Base-by-base conservation (phyloP, 1,140 invertebrate genomes). In the Oreohelix idahoensis region DNA sequence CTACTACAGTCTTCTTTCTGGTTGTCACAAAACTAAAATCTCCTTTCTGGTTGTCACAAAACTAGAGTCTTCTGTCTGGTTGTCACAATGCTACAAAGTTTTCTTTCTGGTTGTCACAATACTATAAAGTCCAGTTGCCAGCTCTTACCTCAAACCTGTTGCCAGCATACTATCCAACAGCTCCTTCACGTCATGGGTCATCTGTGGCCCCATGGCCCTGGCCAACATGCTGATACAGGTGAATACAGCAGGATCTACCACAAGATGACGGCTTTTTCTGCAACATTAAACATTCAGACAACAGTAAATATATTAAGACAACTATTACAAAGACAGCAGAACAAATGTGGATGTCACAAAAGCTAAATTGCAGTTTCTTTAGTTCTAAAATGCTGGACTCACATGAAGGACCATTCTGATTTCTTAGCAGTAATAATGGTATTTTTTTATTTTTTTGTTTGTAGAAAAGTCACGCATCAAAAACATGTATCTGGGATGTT, bases 221-320 rank as follows among this genome's bases (percentile, higher is more conserved):
- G 96, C 96, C 0, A 99, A 90, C 82, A 99, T 94, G 49, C 97
- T 98, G n/a, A 99, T 96, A 90, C 98, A 99, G 23, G 96, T 96
- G 92, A 99, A 99, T 39, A 99, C 96, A 0, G 97, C 95, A 0
- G 97, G 96, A 88, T 99, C 98, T 29, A 97, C 94, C 0, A 92
- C 87, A 32, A 91, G 71, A 93, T 93, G 88, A 20, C 94, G 92
- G 79, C 96, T 94, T 84, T 94, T 94, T 87, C 93, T 94, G 83
- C 23, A 53, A n/a, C 35, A 80, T 45, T 5, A 80, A n/a, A 42
- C 23, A 29, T n/a, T n/a, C n/a, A n/a, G n/a, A n/a, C n/a, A n/a
- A n/a, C n/a, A n/a, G n/a, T n/a, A 32, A 35, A n/a, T 35, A 70
- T n/a, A 20, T 70, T 32, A 49, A 26, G n/a, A 79, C 5, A 0